phyloP scores from a whole-genome alignment of 2,113 vertebrate genomes.

The Erythrolamprus reginae region DNA sequence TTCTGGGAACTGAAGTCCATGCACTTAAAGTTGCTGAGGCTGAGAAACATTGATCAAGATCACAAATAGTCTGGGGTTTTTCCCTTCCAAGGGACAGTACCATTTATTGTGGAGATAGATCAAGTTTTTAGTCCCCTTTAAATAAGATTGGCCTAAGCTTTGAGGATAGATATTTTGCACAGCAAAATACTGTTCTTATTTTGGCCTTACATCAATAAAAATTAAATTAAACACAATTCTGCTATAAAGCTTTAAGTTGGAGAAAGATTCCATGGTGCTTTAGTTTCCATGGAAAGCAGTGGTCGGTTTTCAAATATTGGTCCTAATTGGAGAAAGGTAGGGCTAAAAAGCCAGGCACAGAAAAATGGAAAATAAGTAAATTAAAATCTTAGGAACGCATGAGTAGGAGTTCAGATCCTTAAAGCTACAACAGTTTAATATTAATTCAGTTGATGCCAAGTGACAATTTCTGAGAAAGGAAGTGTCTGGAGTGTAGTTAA shows the following conservation, averaged over 20 bases:
- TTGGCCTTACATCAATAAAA: background rate
- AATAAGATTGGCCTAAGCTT: background rate
- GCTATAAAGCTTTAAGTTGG: background rate
- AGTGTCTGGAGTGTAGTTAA: background rate
- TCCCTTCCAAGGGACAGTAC: too few species aligned
- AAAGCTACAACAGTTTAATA: slow-evolving; percentile 25
- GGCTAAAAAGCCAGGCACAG: slow-evolving; percentile 2
- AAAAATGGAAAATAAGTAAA: slow-evolving; percentile 35
- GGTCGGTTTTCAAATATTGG: slow-evolving; percentile 21
- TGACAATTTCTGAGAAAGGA: slow-evolving; percentile 34
- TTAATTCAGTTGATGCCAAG: slow-evolving; percentile 33
- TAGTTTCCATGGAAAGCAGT: background rate
- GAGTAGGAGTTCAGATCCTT: background rate
- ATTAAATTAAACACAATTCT: background rate
- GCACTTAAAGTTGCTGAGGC: background rate
- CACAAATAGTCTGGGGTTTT: background rate
- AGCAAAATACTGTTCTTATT: background rate
- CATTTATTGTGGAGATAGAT: background rate
- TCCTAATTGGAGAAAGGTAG: slow-evolving; percentile 20
- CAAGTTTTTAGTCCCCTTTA: background rate
- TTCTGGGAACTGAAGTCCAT: background rate
- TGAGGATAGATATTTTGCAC: background rate
- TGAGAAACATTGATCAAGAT: background rate
- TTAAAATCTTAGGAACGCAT: background rate
- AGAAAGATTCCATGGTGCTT: background rate